These are phyloP conservation scores for Cryptosula pallasiana DNA, from an alignment of 2,888 invertebrate species.

Conservation along the genomic window DNA sequence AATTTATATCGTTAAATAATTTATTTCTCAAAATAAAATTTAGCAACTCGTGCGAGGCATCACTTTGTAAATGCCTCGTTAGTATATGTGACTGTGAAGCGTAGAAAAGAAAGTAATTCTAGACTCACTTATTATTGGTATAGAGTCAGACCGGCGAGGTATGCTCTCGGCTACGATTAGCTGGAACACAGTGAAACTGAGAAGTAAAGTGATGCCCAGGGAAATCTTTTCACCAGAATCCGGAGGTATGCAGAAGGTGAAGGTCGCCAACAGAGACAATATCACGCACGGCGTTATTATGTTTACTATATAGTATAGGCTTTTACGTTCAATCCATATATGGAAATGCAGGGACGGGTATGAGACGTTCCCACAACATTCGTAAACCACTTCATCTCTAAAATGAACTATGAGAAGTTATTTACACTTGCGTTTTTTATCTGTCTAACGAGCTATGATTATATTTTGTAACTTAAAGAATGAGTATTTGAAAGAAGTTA, in stretches of 20 bases:
- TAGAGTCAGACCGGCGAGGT: background rate
- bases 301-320: constrained; percentile 22
- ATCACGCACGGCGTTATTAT: constrained; percentile 16
- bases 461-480: too few relatives aligned
- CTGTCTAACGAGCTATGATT: too few relatives aligned
- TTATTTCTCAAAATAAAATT: too few relatives aligned
- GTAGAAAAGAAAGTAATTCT: background rate
- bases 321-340: background rate
- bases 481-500: too few relatives aligned
- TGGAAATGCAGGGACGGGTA: constrained; percentile 11
- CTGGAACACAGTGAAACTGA: constrained; percentile 17
- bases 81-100: too few relatives aligned
- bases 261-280: constrained; percentile 15
- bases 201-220: constrained; percentile 7
- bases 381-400: constrained; percentile 6
- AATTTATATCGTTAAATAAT: too few relatives aligned
- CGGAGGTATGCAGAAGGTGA: constrained; percentile 20
- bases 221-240: constrained; percentile 22
- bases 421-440: too few relatives aligned
- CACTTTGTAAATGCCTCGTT: too few relatives aligned
- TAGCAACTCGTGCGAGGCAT: too few relatives aligned
- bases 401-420: too few relatives aligned
- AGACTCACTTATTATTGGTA: constrained; percentile 7
- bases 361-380: constrained; percentile 15
- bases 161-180: constrained; percentile 16